Evolutionary conservation across 2,797 vertebrate genomes (phyloP), one percentile per base, ranked within the genome.

Genomic region (Phrynocephalus forsythii): DNA sequence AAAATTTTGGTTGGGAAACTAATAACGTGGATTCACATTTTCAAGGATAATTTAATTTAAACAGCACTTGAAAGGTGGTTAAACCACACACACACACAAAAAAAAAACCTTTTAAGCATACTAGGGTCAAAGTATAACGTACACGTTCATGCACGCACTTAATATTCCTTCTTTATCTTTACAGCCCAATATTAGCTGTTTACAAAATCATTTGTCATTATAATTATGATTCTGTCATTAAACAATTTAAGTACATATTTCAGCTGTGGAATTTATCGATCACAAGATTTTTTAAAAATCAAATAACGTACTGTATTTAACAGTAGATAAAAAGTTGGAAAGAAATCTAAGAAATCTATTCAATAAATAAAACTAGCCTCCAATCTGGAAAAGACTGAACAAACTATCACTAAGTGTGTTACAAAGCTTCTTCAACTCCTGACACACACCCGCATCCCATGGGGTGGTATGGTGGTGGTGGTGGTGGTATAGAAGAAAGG

Each of bases 191-290:
- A n/a, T 44, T 52, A 5, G 11, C 10, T 80, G 24, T 28, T 76
- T 80, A 56, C 60, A 81, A 77, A 80, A 85, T 1, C 24, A n/a
- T 44, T 38, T 9, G 48, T 22, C 8, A 5, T 63, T 33, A 66
- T 79, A 68, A 56, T 67, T 76, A 68, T 50, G 89, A 90, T 13
- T 79, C 6, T 15, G 16, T 3, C n/a, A 63, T 73, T 76, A 56
- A 50, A 78, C 56, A 38, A 9, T 69, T 78, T 68, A 4, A 33
- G 28, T 81, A 28, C 4, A 16, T 48, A 1, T 20, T 75, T 72
- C 52, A 80, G 3, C 5, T 72, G 26, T 60, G 6, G 24, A 60
- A 28, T 28, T 4, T 82, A 18, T 71, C 11, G 44, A 60, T 87
- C 28, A 16, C 7, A 30, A 71, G 15, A 44, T 56, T 67, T 81